Conservation (phyloP, 2,888 invertebrate genomes). For the Idaea biselata region DNA sequence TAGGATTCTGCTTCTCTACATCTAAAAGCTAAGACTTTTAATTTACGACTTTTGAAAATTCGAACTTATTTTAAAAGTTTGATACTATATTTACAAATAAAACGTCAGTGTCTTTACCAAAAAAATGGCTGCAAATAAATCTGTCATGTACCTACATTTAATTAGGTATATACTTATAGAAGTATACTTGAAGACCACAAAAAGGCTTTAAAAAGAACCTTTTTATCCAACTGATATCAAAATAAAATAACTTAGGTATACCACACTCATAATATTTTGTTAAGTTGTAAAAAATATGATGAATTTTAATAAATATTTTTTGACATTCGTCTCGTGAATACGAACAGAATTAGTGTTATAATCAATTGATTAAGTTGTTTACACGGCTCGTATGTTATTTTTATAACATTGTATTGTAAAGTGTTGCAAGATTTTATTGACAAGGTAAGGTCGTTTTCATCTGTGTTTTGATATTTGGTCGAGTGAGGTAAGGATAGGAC, state of each 20-base stretch:
- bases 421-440: neutral
- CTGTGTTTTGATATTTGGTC: neutral
- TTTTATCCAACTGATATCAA: neutral
- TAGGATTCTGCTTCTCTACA: too few relatives aligned
- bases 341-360: conserved; percentile 19
- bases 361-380: conserved; percentile 23
- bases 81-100: neutral
- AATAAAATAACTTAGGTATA: neutral
- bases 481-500: neutral
- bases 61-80: too few relatives aligned
- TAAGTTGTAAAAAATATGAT: neutral
- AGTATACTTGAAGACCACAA: neutral
- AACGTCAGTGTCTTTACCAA: neutral
- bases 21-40: too few relatives aligned
- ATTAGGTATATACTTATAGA: neutral
- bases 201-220: neutral
- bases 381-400: neutral
- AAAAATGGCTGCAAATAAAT: neutral
- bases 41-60: too few relatives aligned
- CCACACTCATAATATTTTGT: neutral
- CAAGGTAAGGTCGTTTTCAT: neutral
- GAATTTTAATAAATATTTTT: conserved; percentile 5
- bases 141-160: neutral
- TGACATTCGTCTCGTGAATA: neutral
- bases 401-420: neutral